Evolutionary conservation across 2,797 vertebrate species (phyloP), one percentile per base, ranked within the genome.

Genomic region (Hipposideros larvatus): DNA sequence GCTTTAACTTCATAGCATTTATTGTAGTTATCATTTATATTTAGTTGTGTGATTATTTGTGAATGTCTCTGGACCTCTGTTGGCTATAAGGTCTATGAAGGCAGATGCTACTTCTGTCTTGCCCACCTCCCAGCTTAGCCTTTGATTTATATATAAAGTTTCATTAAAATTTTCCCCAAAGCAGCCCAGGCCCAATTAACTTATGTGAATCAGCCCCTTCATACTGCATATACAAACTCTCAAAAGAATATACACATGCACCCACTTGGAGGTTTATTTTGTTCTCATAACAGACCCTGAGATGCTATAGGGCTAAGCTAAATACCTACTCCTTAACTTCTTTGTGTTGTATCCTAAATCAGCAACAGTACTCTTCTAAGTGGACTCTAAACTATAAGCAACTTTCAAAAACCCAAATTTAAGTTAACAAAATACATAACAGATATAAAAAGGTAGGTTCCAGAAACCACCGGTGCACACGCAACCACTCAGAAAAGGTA

Each of bases 181-280:
- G 31, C 19, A 87, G 53, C 11, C 43, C 18, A 87, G 46, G 15
- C 24, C 73, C 78, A 68, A 79, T 46, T 55, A 83, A 46, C 48
- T 41, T 88, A 26, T 46, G 22, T 28, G 65, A 63, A 57, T 26
- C 26, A 63, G 43, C 21, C 7, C 18, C 7, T 79, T 89, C 22
- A 15, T 22, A 73, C 73, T 57, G 79, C 37, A 74, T 28, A 77
- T 51, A 57, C 41, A 75, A 43, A 48, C 11, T 92, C 41, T 83
- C 15, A 13, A 87, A 71, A 75, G n/a, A 82, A 73, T 24, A 46
- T 43, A 71, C 24, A 82, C 0, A 14, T 16, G 4, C 19, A 80
- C 48, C 74, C 11, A 79, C 28, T 66, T 78, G 88, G 43, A 83
- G 16, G 16, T 57, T 87, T 63, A 90, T 74, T 87, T 95, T 87